Evolutionary conservation across 2,797 vertebrate species (phyloP).

Genomic region (Denticeps clupeoides): DNA sequence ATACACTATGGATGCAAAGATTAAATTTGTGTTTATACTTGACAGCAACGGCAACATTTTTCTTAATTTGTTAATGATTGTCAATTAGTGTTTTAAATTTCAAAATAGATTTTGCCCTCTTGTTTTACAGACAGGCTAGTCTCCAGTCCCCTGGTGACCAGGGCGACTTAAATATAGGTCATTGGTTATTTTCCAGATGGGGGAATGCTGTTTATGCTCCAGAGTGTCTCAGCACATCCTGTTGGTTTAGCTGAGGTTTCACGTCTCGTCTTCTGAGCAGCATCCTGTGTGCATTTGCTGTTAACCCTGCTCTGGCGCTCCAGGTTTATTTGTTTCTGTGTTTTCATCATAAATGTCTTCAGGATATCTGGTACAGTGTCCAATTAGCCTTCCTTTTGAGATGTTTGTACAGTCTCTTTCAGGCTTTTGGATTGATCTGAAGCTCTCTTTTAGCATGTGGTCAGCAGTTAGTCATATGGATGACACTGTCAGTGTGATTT

Average conservation of each 20-base stretch:
- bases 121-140: neutral
- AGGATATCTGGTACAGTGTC: neutral
- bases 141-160: neutral
- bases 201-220: neutral
- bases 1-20: no score
- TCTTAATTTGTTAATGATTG: no score
- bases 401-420: neutral
- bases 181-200: conserved; percentile 1
- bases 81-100: no score
- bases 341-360: neutral
- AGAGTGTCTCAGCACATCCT: conserved; percentile 11
- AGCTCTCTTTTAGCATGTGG: neutral
- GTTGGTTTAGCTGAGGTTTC: conserved; percentile 13
- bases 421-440: neutral
- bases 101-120: neutral
- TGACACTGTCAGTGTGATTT: no score
- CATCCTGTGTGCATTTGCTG: neutral
- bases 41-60: no score
- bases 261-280: conserved; percentile 3
- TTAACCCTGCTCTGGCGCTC: neutral
- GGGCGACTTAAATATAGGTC: conserved; percentile 7
- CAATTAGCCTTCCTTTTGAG: neutral
- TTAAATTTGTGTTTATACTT: no score
- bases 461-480: no score
- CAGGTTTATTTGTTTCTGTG: no score